Percentiles rank a stretch among this genome's conserved stretches.
Evolutionary conservation across 1,140 invertebrate species (phyloP).

Genomic region (Drosophila lini): DNA sequence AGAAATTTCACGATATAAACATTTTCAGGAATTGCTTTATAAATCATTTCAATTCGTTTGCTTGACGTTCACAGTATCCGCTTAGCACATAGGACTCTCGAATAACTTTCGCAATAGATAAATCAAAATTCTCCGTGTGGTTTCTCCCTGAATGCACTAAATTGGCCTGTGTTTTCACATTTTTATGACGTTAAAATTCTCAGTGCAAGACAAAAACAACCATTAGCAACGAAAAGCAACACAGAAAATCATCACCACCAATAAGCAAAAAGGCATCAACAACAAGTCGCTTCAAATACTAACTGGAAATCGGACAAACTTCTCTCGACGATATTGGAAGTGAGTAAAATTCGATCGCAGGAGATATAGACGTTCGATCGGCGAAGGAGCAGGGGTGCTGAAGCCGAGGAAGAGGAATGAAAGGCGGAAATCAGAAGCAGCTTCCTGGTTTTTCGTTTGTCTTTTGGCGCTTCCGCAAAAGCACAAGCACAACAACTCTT

Average conservation of each 20-base stretch:
- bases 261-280: constrained; percentile 10
- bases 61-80: constrained; percentile 70
- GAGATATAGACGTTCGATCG: constrained; percentile 15
- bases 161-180: constrained; percentile 62
- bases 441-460: constrained; percentile 64
- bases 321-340: constrained; percentile 43
- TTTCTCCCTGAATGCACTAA: constrained; percentile 67
- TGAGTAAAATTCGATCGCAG: constrained; percentile 46
- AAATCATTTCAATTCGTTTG: constrained; percentile 76
- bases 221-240: constrained; percentile 19
- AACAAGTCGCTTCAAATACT: constrained; percentile 28
- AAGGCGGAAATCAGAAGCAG: constrained; percentile 63
- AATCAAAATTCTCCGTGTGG: constrained; percentile 73
- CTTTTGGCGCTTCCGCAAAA: constrained; percentile 58
- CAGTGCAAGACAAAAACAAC: constrained; percentile 54
- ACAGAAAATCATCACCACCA: constrained; percentile 8
- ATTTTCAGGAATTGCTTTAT: constrained; percentile 1
- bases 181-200: constrained; percentile 69
- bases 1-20: no score
- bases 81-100: constrained; percentile 57
- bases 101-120: constrained; percentile 75
- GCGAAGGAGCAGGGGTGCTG: neutral
- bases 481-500: constrained; percentile 20
- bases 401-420: constrained; percentile 24
- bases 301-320: constrained; percentile 11